These are phyloP conservation scores for Numenius arquata DNA, from an alignment of 2,113 vertebrate species.

Conservation along the genomic window DNA sequence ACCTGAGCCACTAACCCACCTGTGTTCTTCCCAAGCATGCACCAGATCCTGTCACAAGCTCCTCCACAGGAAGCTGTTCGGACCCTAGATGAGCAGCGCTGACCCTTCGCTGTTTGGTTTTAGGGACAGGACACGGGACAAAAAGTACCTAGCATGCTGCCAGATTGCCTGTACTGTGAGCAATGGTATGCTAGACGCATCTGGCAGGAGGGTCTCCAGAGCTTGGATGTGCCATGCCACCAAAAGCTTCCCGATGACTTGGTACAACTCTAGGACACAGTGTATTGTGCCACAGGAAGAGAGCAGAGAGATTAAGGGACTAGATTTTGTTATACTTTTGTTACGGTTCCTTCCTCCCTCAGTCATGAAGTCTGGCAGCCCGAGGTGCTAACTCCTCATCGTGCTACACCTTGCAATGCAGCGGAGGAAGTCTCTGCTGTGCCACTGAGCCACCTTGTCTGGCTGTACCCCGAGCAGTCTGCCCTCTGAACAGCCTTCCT, in stretches of 20 bases:
- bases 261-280: background rate
- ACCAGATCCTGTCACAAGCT: background rate
- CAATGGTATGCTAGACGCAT: background rate
- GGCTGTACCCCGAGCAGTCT: background rate
- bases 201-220: background rate
- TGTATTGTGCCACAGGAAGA: background rate
- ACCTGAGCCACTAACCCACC: background rate
- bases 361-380: background rate
- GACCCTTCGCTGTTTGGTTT: background rate
- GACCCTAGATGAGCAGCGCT: background rate
- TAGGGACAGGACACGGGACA: background rate
- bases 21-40: accelerated
- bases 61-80: background rate
- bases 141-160: background rate
- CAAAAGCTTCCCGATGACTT: background rate
- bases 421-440: background rate
- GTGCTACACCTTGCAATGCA: background rate
- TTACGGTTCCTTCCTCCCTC: background rate
- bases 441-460: background rate
- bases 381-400: background rate
- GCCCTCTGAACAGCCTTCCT: background rate
- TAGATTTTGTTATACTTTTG: background rate
- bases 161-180: background rate
- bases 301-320: background rate
- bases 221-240: background rate